Percentiles rank a stretch among this genome's conserved stretches.
These are phyloP conservation scores for Drosophila basisetae DNA, from an alignment of 2,888 invertebrate genomes.

Conservation along the genomic window DNA sequence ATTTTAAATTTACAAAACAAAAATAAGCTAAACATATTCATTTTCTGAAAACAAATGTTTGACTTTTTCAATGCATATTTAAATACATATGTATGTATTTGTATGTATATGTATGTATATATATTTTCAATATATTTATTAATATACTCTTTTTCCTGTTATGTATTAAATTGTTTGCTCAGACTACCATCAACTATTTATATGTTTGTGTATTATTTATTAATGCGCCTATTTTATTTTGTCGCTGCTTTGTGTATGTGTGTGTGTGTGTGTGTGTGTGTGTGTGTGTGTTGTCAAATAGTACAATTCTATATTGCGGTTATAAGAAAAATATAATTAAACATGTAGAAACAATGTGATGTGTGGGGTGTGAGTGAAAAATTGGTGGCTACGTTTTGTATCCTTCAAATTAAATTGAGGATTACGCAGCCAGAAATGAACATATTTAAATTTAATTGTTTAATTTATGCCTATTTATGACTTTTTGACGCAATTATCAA, in stretches of 20 bases:
- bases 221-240: conserved; percentile 55
- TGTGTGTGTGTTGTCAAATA: conserved; percentile 27
- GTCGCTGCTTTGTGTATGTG: conserved; percentile 31
- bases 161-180: conserved; percentile 57
- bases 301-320: conserved; percentile 22
- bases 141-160: conserved; percentile 30
- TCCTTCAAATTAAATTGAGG: not conserved
- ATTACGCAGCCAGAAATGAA: conserved; percentile 26
- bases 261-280: conserved; percentile 29
- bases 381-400: conserved; percentile 21
- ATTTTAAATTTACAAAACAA: conserved; percentile 18
- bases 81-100: conserved; percentile 17
- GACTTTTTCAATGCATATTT: conserved; percentile 28
- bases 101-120: conserved; percentile 17
- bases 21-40: not conserved
- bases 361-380: conserved; percentile 58
- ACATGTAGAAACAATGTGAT: conserved; percentile 60
- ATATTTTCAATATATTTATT: conserved; percentile 41
- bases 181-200: conserved; percentile 75
- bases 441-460: conserved; percentile 49
- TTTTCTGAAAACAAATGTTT: conserved; percentile 4
- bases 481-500: conserved; percentile 76
- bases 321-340: conserved; percentile 39
- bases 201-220: conserved; percentile 53
- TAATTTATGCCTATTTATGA: conserved; percentile 73